Base-by-base conservation (phyloP, 2,113 vertebrate species). In the Cebidichthys violaceus region DNA sequence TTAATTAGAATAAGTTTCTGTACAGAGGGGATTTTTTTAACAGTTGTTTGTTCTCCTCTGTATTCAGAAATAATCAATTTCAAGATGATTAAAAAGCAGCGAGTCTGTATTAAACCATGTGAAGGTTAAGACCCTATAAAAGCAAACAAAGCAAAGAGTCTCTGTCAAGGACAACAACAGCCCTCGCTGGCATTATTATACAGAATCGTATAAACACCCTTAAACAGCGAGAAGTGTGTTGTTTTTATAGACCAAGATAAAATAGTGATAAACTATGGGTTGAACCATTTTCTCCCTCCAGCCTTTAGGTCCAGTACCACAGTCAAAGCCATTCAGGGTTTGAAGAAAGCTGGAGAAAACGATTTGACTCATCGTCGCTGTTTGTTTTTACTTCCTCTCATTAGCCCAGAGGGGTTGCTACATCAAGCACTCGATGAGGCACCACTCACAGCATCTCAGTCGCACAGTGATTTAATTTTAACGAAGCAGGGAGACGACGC, bases 311-410 rank as follows among this genome's bases (percentile, higher is more conserved):
- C 29, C 37, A 50, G 29, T 29, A 50, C 60, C 50, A 9, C 29
- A 69, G 24, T 7, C 22, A 6, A 8, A 50, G 45, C 39, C 67
- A 71, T 11, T 67, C 60, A 10, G 52, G 39, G 47, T 81, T 68
- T 79, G 10, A 75, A 81, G 80, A 6, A 77, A 71, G 57, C 39
- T 64, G 9, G 14, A 74, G 55, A 78, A 66, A 74, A 81, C 33
- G 18, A 69, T 45, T n/a, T 86, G 77, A 79, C 37, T 86, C 81
- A 78, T 74, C 41, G 14, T 68, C 27, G 11, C 61, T 55, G 71
- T 70, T 76, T 73, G 67, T 82, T 69, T 84, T 62, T 41, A 43
- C 0, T 70, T 84, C 24, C 37, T 66, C 62, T 87, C 75, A 70
- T 77, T 83, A 67, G 64, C 72, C 62, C 67, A 11, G 54, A 79